Evolutionary conservation across 2,113 vertebrate species (phyloP), one percentile per base, ranked within the genome.

Genomic region (Holacanthus passer): DNA sequence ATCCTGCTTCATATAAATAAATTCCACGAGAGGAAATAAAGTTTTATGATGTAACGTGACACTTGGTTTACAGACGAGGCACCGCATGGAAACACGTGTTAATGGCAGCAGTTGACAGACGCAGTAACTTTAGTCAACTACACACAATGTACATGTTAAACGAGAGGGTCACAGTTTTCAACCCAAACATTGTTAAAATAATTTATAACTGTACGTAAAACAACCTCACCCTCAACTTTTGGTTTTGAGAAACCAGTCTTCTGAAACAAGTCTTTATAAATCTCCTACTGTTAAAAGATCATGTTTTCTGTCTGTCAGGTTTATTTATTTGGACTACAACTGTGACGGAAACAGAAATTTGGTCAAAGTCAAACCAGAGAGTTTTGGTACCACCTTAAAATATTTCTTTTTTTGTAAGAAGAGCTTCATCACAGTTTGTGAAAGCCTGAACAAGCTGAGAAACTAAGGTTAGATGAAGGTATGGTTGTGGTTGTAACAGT

Each of bases 31-130:
- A 62, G 19, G 32, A 31, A 48, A 14, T 50, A 3, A 14, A 27
- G n/a, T 73, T 62, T 69, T 31, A 76, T 16, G 29, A 58, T 13
- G 72, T 63, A 76, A 76, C 70, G 56, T 48, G 80, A 69, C 27
- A 56, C 59, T 29, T 12, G 17, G 29, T 64, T 64, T 71, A 50
- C 27, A 56, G 39, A 22, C 35, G 37, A 27, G 22, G 22, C 65
- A 7, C 4, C 7, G 31, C 75, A 39, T 39, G 32, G 20, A 45
- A 43, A 41, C 43, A 52, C 19, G 16, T 37, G 76, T 29, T 39
- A 13, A 41, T 31, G 11, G 48, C 73, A 65, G 59, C 45, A 52
- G n/a, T 59, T 58, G 12, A 64, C 27, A 35, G 56, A 20, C 8
- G 27, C 20, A 56, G 27, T 19, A 52, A n/a, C 55, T 41, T 16